Evolutionary conservation across 2,113 vertebrate species (phyloP).

Genomic region (Rynchops niger): DNA sequence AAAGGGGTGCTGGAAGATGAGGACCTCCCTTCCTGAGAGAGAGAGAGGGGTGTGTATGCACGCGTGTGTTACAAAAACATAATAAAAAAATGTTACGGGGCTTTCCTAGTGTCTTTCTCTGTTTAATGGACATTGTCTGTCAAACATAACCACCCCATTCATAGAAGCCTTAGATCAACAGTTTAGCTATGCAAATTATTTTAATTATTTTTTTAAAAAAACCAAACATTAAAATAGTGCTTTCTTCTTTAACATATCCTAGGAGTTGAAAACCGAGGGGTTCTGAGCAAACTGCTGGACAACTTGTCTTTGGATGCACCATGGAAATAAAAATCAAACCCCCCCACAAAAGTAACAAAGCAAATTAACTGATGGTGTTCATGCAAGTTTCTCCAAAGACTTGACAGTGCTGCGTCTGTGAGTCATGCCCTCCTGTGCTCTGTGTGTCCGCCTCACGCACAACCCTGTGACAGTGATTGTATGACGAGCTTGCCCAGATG

Average conservation of each 20-base stretch:
- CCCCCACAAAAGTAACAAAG: constrained; percentile 73
- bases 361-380: constrained; percentile 72
- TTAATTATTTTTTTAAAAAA: constrained; percentile 69
- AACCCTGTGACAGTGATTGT: constrained; percentile 63
- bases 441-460: constrained; percentile 67
- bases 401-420: constrained; percentile 74
- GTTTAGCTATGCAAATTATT: constrained; percentile 85
- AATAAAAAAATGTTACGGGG: constrained; percentile 57
- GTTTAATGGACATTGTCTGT: constrained; percentile 71
- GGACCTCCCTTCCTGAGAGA: not conserved
- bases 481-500: constrained; percentile 62
- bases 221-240: constrained; percentile 76
- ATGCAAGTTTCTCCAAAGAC: constrained; percentile 74
- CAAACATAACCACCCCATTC: constrained; percentile 72
- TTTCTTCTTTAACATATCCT: constrained; percentile 78
- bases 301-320: constrained; percentile 77
- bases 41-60: not conserved
- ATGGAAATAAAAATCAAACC: constrained; percentile 73
- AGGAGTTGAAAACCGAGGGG: constrained; percentile 71
- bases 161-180: constrained; percentile 83
- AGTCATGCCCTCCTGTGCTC: constrained; percentile 72
- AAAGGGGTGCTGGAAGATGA: not conserved
- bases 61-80: constrained; percentile 31
- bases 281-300: constrained; percentile 75
- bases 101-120: constrained; percentile 70